phyloP scores from a whole-genome alignment of 2,113 vertebrate species.

The Clupea harengus region DNA sequence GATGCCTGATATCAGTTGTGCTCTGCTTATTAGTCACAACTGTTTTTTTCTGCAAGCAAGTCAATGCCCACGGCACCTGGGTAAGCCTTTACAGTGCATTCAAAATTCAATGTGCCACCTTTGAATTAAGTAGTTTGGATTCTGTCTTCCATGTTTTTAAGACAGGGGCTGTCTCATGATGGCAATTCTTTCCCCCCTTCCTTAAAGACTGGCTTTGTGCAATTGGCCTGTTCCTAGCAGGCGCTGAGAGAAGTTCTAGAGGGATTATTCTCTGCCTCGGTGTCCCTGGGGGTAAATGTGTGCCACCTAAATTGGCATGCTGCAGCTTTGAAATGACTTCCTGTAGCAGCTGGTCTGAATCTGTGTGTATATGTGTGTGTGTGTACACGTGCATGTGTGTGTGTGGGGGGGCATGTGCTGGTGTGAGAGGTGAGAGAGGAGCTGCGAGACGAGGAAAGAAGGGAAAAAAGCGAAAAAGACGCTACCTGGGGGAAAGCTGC shows the following conservation, averaged over 20 bases:
- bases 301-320: constrained; percentile 36
- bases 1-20: background rate
- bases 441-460: background rate
- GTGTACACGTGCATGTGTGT: constrained; percentile 19
- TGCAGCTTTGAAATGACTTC: constrained; percentile 48
- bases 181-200: background rate
- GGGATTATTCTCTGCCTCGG: constrained; percentile 5
- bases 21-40: constrained; percentile 1
- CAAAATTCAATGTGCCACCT: background rate
- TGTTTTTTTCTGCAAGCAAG: background rate
- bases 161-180: background rate
- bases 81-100: background rate
- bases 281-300: constrained; percentile 9
- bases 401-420: constrained; percentile 21
- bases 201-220: background rate
- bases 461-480: background rate
- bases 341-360: constrained; percentile 43
- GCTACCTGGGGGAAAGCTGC: constrained; percentile 6
- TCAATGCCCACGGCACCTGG: background rate
- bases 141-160: background rate
- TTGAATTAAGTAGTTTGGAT: background rate
- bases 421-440: constrained; percentile 15
- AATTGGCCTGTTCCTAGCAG: background rate
- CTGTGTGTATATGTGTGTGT: constrained; percentile 22
- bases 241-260: background rate